Conservation (phyloP, 2,888 invertebrate genomes). For the Dryobotodes eremita region DNA sequence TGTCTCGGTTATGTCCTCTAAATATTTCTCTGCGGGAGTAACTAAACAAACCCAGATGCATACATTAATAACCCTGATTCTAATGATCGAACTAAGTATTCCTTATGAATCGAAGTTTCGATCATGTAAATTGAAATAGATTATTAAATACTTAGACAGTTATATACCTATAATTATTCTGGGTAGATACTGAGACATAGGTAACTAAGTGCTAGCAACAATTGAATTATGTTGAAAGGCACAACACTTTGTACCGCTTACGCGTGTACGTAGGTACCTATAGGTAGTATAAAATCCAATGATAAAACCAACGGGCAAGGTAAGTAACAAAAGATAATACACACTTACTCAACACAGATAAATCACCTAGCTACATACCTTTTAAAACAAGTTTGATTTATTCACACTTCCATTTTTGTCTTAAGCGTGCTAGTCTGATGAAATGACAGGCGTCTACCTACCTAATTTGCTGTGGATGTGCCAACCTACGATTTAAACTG, state of each 20-base stretch:
- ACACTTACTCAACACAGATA: constrained; percentile 54
- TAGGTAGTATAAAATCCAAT: constrained; percentile 37
- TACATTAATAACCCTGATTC: background rate
- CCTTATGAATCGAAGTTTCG: background rate
- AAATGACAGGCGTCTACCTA: constrained; percentile 24
- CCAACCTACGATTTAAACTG: constrained; percentile 30
- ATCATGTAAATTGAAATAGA: constrained; percentile 6
- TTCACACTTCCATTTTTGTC: constrained; percentile 61
- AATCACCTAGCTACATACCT: constrained; percentile 49
- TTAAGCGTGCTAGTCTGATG: constrained; percentile 23
- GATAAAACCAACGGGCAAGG: constrained; percentile 60
- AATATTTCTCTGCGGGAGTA: constrained; percentile 44
- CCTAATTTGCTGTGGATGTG: constrained; percentile 21
- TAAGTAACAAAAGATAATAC: constrained; percentile 63
- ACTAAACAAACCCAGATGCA: constrained; percentile 9
- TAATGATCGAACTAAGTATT: constrained; percentile 6
- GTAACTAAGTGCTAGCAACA: constrained; percentile 1
- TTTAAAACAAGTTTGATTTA: constrained; percentile 58
- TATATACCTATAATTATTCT: constrained; percentile 16
- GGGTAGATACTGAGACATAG: constrained; percentile 2
- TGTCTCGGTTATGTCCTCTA: constrained; percentile 4
- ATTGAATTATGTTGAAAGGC: constrained; percentile 44
- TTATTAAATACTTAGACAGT: background rate
- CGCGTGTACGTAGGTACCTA: constrained; percentile 2
- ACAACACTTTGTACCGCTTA: constrained; percentile 33